A percentile compares a stretch with the other conserved stretches of the same genome.
Evolutionary conservation across 2,113 vertebrate genomes (phyloP).

Genomic region (Columba janthina): DNA sequence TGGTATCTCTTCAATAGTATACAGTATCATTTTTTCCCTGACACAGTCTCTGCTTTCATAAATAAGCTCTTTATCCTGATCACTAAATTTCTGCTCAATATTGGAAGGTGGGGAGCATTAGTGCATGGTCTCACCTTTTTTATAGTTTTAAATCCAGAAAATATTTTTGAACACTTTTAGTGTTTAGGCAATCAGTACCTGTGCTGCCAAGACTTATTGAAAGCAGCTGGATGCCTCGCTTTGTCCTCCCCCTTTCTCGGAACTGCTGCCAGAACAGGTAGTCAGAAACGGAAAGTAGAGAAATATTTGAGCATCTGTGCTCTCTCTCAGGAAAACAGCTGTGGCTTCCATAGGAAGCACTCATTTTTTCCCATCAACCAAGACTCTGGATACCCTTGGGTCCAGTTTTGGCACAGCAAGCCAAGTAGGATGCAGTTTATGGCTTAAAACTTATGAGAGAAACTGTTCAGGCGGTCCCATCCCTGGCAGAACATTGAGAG

Average conservation of each 20-base stretch:
- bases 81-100: neutral
- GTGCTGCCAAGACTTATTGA: slow-evolving; percentile 72
- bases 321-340: slow-evolving; percentile 87
- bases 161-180: slow-evolving; percentile 36
- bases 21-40: neutral
- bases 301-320: slow-evolving; percentile 76
- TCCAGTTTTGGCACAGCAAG: slow-evolving; percentile 80
- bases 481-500: slow-evolving; percentile 77
- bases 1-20: neutral
- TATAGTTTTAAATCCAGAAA: slow-evolving; percentile 35
- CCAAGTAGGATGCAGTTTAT: slow-evolving; percentile 90
- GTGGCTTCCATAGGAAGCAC: slow-evolving; percentile 83
- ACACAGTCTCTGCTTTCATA: slow-evolving; percentile 26
- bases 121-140: slow-evolving; percentile 49
- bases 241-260: slow-evolving; percentile 44
- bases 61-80: neutral
- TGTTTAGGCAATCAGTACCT: slow-evolving; percentile 57
- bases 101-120: neutral
- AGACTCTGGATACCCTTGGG: slow-evolving; percentile 80
- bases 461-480: slow-evolving; percentile 70
- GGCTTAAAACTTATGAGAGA: slow-evolving; percentile 81
- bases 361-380: slow-evolving; percentile 85
- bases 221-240: slow-evolving; percentile 75
- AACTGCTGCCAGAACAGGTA: slow-evolving; percentile 84
- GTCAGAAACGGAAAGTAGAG: slow-evolving; percentile 76